Percentiles rank a stretch among this genome's conserved stretches.
Evolutionary conservation across 2,888 invertebrate genomes (phyloP).

Genomic region (Brenthis ino): DNA sequence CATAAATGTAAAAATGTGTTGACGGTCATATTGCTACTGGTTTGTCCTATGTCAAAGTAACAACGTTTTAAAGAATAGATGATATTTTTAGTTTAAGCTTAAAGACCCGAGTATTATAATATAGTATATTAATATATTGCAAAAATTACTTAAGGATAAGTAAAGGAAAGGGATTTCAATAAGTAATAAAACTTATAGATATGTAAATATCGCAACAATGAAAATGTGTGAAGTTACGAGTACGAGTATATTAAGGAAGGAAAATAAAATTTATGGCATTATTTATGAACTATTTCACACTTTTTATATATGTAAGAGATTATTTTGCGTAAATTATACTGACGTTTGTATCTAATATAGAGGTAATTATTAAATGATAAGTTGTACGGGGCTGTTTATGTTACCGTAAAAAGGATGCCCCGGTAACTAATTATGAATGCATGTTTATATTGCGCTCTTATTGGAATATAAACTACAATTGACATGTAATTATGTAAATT

Average conservation of each 20-base stretch:
- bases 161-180: no score
- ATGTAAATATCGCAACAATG: no score
- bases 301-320: constrained; percentile 24
- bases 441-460: constrained; percentile 28
- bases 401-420: constrained; percentile 35
- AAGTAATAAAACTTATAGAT: no score
- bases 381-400: constrained; percentile 28
- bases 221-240: no score
- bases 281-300: constrained; percentile 16
- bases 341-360: constrained; percentile 28
- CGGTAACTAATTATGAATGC: constrained; percentile 29
- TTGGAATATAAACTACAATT: constrained; percentile 34
- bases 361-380: constrained; percentile 24
- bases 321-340: constrained; percentile 29
- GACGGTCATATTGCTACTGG: no score
- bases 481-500: constrained; percentile 41
- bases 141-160: no score
- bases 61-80: no score
- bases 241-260: neutral
- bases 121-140: no score
- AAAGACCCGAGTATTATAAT: no score
- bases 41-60: no score
- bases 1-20: no score
- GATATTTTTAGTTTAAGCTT: no score
- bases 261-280: constrained; percentile 3